Evolutionary conservation across 2,797 vertebrate species (phyloP).

Genomic region (Poecilia picta): DNA sequence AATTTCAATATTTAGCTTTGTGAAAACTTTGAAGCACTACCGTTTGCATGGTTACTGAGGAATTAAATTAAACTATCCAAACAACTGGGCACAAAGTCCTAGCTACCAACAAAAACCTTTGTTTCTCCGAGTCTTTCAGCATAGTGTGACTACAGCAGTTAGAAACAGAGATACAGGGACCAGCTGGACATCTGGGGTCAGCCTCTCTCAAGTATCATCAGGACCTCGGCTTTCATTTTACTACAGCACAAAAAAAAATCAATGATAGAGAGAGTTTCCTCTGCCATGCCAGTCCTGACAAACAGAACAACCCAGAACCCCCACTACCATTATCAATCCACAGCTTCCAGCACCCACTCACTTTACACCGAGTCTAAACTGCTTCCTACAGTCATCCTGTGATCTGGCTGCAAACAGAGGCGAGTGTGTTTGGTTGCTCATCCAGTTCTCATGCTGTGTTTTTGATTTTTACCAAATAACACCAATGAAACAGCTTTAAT

Average conservation of each 20-base stretch:
- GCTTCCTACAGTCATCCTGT: conserved; percentile 21
- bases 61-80: background rate
- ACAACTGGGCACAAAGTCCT: background rate
- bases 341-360: conserved; percentile 32
- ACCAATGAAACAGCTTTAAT: conserved; percentile 34
- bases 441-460: conserved; percentile 13
- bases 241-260: conserved; percentile 49
- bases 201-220: background rate
- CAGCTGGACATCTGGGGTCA: background rate
- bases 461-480: conserved; percentile 27
- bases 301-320: conserved; percentile 6
- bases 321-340: conserved; percentile 17
- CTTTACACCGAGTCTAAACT: conserved; percentile 23
- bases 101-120: background rate
- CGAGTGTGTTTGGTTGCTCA: conserved; percentile 17
- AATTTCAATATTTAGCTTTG: background rate
- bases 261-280: conserved; percentile 32
- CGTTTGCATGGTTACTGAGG: background rate
- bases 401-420: conserved; percentile 23
- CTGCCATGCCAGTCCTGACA: conserved; percentile 23
- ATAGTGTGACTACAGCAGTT: background rate
- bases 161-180: no score
- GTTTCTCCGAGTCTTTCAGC: background rate
- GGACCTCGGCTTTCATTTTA: conserved; percentile 24
- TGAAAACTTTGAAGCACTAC: background rate